phyloP scores from a whole-genome alignment of 2,888 invertebrate species.

The Agrilus cyanescens region DNA sequence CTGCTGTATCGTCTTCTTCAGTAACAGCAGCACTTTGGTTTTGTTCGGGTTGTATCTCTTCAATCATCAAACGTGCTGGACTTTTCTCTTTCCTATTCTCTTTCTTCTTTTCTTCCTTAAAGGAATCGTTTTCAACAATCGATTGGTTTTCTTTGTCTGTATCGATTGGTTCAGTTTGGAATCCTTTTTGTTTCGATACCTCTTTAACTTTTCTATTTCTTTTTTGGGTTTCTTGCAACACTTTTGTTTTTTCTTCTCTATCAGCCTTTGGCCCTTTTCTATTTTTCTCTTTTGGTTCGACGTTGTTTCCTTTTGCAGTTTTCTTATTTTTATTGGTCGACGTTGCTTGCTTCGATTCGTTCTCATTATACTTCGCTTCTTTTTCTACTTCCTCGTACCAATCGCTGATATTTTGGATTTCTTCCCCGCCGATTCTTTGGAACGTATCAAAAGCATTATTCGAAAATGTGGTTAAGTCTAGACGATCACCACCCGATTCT shows the following conservation, averaged over 20 bases:
- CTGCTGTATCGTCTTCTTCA: neutral
- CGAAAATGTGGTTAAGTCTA: too few relatives aligned
- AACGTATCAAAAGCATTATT: too few relatives aligned
- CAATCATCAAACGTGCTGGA: too few relatives aligned
- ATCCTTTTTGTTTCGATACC: constrained; percentile 4
- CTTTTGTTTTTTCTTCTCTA: constrained; percentile 38
- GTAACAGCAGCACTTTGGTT: neutral
- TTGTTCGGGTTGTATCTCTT: too few relatives aligned
- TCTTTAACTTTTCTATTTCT: constrained; percentile 2
- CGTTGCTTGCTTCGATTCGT: neutral
- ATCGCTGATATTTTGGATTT: too few relatives aligned
- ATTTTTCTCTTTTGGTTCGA: constrained; percentile 20
- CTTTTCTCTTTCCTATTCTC: too few relatives aligned
- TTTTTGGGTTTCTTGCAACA: constrained; percentile 33
- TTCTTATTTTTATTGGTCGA: neutral
- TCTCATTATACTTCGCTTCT: neutral
- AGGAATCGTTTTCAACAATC: neutral
- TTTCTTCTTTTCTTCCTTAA: too few relatives aligned
- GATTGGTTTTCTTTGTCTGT: constrained; percentile 1
- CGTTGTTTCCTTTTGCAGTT: neutral
- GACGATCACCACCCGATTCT: too few relatives aligned
- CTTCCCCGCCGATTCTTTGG: too few relatives aligned
- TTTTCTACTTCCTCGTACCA: constrained; percentile 1
- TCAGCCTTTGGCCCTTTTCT: constrained; percentile 21
- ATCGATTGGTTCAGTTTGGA: constrained; percentile 6